Base-by-base conservation (phyloP, 2,888 invertebrate genomes). In the Tupiocoris notatus region DNA sequence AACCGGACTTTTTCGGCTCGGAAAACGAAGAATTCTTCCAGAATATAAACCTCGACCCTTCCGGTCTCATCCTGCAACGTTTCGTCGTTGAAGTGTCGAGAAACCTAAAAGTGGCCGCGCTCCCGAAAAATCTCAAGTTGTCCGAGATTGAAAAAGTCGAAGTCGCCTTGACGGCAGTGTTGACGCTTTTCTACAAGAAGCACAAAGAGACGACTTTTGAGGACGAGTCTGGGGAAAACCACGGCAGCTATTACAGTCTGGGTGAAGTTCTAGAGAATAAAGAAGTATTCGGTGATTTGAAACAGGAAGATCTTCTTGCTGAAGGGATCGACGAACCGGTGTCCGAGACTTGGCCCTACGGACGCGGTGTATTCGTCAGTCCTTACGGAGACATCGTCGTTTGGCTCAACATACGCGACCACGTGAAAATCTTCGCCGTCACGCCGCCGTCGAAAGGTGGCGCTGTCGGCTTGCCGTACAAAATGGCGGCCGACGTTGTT, bases 321-420 rank as follows among this genome's bases (percentile, higher is more conserved):
- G 77, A 77, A 22, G 79, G 79, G 1, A 21, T 67, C 9, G 64
- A 77, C 63, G 79, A 79, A 0, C 73, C 75, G 6, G 18, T 59
- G 9, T 25, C 67, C 0, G 77, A 70, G 1, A 68, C 68, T 81
- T 97, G 96, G 96, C 95, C 96, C 0, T 94, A 93, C 80, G 95
- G 95, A 0, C 89, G 97, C 68, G 96, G 96, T 0, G 96, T 96
- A 63, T 96, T 91, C 83, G 87, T 96, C 0, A 93, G 90, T 82
- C 89, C 91, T 24, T 89, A 90, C 75, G 90, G 90, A 81, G 92
- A 91, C 73, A 22, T 78, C 39, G 77, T 95, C 0, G 88, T 93
- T 39, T 97, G 96, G 96, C 88, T 96, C n/a, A 97, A 96, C 83
- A 92, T 96, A 9, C 92, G 95, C 82, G 96, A 97, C 82, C 97